Conservation (phyloP, 2,888 invertebrate genomes). For the Cetonia aurata region DNA sequence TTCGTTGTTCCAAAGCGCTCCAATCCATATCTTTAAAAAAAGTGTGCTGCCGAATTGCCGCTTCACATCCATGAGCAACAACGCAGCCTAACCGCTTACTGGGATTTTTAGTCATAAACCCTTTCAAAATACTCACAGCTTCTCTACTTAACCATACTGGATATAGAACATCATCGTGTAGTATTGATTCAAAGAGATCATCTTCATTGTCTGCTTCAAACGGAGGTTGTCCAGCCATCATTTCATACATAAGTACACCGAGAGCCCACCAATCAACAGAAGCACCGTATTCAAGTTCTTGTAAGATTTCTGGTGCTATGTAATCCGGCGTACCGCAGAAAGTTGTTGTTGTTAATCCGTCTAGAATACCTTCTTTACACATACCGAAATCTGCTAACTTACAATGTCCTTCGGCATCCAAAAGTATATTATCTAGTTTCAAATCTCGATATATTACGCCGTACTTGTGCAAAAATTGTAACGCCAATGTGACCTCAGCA, state of each 20-base stretch:
- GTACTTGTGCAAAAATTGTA: conserved; percentile 92
- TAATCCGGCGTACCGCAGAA: conserved; percentile 99
- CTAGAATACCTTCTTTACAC: conserved; percentile 96
- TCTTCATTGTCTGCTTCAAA: conserved; percentile 99
- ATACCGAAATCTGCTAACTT: conserved; percentile 97
- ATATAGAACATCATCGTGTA: conserved; percentile 98
- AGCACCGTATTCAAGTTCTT: conserved; percentile 79
- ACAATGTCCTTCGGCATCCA: conserved; percentile 96
- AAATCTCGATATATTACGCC: conserved; percentile 99
- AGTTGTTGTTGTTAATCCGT: conserved; percentile 91
- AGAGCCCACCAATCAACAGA: conserved; percentile 98
- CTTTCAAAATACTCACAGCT: conserved; percentile 91
- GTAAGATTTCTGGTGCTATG: conserved; percentile 88
- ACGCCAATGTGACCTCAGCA: conserved; percentile 96
- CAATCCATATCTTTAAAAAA: conserved; percentile 98
- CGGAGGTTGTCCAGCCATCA: conserved; percentile 99
- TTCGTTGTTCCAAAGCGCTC: conserved; percentile 91
- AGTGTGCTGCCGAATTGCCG: conserved; percentile 89
- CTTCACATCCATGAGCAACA: conserved; percentile 78
- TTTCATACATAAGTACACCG: conserved; percentile 98
- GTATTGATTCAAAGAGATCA: conserved; percentile 97
- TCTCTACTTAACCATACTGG: conserved; percentile 96
- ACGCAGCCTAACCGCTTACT: conserved; percentile 93
- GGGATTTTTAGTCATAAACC: conserved; percentile 98
- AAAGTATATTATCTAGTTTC: conserved; percentile 97